Evolutionary conservation across 2,797 vertebrate species (phyloP), one percentile per base, ranked within the genome.

Genomic region (Poecilia picta): DNA sequence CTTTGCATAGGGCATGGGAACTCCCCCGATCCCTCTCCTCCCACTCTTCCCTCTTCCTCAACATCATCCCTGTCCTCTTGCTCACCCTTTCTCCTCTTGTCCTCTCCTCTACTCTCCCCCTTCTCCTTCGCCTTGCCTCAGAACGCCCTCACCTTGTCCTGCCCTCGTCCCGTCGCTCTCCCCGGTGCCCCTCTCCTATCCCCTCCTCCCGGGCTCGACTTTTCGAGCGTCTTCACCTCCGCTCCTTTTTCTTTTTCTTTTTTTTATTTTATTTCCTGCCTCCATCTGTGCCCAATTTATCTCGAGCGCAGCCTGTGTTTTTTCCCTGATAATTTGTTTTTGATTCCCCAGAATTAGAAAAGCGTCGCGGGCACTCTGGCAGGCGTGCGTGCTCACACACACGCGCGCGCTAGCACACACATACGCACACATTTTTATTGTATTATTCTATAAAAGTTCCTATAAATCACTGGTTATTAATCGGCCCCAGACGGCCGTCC

Each of bases 361-460:
- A 96, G 96, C 96, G 96, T 97, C 96, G 96, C 96, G 96, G 94
- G 94, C 96, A 95, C 96, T 94, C 92, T 87, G 85, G 76, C 87
- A 94, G 85, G 94, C 75, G 79, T 64, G 1, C 83, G 73, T 81
- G 53, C 88, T 88, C 75, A 74, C 18, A 3, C 75, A 76, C 70
- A 88, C 89, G 90, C 88, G 89, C 77, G 80, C 87, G 45, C 85
- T 79, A 82, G 74, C 88, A 89, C 78, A 74, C 18, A 5, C 75
- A 78, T 72, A 89, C 90, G 89, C 88, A 90, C 95, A 95, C 95
- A 96, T 96, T 96, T 96, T 98, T 98, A 97, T 97, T 97, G 96
- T 97, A 97, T 98, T 98, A 98, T 98, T 99, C 97, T 97, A 98
- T 99, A 98, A 98, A 98, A 97, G 97, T 97, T 98, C 95, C 95